Percentiles rank a stretch among this genome's conserved stretches.
Evolutionary conservation across 2,113 vertebrate genomes (phyloP).

Genomic region (Gallinago paraguaiae): DNA sequence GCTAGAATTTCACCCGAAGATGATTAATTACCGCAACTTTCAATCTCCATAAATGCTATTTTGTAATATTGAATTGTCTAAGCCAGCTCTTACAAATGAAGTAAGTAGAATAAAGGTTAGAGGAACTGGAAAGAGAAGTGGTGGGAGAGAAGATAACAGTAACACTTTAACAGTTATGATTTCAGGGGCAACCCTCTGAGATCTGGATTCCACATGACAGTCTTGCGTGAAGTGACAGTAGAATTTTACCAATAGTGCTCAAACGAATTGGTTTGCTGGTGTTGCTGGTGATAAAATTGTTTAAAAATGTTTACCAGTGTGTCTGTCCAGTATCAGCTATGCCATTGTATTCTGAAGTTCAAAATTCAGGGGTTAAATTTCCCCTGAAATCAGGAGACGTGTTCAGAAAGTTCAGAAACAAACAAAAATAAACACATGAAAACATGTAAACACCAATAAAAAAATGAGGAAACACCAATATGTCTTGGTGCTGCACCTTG

Average conservation of each 20-base stretch:
- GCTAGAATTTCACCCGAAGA: neutral
- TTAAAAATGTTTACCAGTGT: neutral
- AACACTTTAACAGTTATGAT: neutral
- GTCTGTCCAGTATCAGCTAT: neutral
- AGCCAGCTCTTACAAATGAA: neutral
- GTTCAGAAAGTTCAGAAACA: neutral
- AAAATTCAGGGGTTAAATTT: neutral
- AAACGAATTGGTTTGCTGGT: neutral
- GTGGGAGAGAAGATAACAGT: neutral
- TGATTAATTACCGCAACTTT: conserved; percentile 7
- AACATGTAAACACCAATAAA: too few relatives aligned
- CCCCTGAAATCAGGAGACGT: neutral
- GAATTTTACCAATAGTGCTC: neutral
- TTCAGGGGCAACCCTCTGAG: neutral
- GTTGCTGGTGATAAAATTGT: neutral
- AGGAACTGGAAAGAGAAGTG: neutral
- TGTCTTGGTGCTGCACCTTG: neutral
- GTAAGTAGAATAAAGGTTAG: neutral
- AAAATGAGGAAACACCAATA: neutral
- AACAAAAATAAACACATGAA: neutral
- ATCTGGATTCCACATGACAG: neutral
- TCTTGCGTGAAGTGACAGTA: neutral
- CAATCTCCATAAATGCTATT: neutral
- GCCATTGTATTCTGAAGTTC: neutral
- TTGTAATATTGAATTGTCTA: neutral